A percentile compares a stretch with the other conserved stretches of the same genome.
phyloP scores from a whole-genome alignment of 1,140 invertebrate species.

The Apis cerana region DNA sequence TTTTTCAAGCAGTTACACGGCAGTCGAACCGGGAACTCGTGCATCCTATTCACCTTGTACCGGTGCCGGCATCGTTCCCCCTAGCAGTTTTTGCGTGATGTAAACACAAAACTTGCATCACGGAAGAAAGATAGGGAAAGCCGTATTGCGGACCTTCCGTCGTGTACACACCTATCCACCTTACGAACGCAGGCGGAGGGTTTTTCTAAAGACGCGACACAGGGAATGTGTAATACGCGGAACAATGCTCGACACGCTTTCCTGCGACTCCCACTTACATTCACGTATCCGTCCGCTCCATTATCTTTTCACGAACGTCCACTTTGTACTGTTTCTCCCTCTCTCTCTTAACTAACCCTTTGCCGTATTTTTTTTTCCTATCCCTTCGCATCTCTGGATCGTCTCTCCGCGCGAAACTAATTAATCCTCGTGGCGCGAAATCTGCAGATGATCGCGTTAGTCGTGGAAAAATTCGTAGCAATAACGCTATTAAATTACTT shows the following conservation, averaged over 20 bases:
- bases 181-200: slow-evolving; percentile 46
- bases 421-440: too few species aligned
- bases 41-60: slow-evolving; percentile 51
- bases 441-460: too few species aligned
- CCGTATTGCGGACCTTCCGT: slow-evolving; percentile 30
- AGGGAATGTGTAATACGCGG: slow-evolving; percentile 66
- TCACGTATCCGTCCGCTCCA: slow-evolving; percentile 59
- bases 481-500: too few species aligned
- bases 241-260: slow-evolving; percentile 67
- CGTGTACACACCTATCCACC: slow-evolving; percentile 43
- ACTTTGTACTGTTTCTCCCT: slow-evolving; percentile 57
- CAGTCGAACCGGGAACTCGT: slow-evolving; percentile 30
- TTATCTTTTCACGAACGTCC: slow-evolving; percentile 68
- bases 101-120: slow-evolving; percentile 65
- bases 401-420: too few species aligned
- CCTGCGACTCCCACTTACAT: slow-evolving; percentile 60
- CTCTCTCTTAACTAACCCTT: neutral
- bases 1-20: slow-evolving; percentile 35
- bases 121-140: slow-evolving; percentile 38
- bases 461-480: too few species aligned
- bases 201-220: slow-evolving; percentile 63
- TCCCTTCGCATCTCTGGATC: neutral
- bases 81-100: slow-evolving; percentile 52
- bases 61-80: slow-evolving; percentile 23
- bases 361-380: neutral